phyloP scores from a whole-genome alignment of 2,888 invertebrate species.

The Epistrophella euchroma region DNA sequence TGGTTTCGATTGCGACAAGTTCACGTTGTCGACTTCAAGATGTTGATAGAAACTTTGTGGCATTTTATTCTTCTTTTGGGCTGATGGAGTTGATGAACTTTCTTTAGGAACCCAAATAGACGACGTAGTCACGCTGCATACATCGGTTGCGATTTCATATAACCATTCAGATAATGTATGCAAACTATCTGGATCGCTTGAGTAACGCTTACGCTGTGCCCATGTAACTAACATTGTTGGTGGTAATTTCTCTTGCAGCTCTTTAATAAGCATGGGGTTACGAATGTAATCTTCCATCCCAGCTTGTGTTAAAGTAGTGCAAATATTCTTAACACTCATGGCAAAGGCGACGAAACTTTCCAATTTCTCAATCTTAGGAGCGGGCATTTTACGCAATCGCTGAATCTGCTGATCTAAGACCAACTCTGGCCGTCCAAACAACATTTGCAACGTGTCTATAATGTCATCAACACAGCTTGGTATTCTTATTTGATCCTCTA shows the following conservation, averaged over 20 bases:
- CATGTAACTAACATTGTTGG: slow-evolving; percentile 60
- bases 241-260: slow-evolving; percentile 63
- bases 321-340: slow-evolving; percentile 56
- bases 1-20: no score
- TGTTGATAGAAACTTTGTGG: no score
- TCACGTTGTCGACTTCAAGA: no score
- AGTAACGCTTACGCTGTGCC: slow-evolving; percentile 39
- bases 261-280: no score
- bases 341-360: slow-evolving; percentile 48
- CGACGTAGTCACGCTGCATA: no score
- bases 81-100: no score
- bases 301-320: slow-evolving; percentile 36
- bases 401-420: no score
- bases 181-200: slow-evolving; percentile 6
- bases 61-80: no score
- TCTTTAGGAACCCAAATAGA: no score
- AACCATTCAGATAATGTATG: not conserved
- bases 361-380: slow-evolving; percentile 52
- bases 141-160: no score
- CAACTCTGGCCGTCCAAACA: not conserved
- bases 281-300: slow-evolving; percentile 48
- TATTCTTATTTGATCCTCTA: not conserved
- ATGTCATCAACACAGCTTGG: not conserved
- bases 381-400: slow-evolving; percentile 35
- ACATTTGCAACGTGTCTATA: not conserved